phyloP scores from a whole-genome alignment of 1,140 invertebrate genomes.

The Hylaeus volcanicus region DNA sequence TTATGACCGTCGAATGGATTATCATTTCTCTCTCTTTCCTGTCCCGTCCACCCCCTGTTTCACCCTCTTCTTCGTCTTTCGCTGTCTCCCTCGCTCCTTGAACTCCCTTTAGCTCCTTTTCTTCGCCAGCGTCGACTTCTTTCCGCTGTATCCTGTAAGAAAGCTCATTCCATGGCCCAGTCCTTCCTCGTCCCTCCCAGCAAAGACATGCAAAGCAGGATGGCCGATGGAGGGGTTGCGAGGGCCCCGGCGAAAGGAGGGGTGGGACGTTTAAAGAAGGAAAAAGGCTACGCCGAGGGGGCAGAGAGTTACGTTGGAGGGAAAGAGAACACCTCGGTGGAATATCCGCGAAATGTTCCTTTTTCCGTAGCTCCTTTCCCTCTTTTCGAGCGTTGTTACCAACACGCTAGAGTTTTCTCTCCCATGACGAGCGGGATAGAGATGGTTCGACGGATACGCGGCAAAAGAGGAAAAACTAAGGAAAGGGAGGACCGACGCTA shows the following conservation, averaged over 20 bases:
- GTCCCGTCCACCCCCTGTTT: slow-evolving; percentile 50
- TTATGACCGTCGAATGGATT: slow-evolving; percentile 80
- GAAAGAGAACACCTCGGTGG: not conserved
- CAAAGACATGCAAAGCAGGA: slow-evolving; percentile 72
- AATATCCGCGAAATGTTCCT: slow-evolving; percentile 56
- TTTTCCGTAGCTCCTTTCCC: slow-evolving; percentile 60
- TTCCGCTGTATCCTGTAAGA: slow-evolving; percentile 60
- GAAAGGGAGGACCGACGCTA: slow-evolving; percentile 43
- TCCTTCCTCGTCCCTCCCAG: slow-evolving; percentile 12
- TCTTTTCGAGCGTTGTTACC: slow-evolving; percentile 63
- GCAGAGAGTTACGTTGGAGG: not conserved
- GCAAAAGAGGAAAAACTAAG: slow-evolving; percentile 32
- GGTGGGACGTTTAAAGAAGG: slow-evolving; percentile 27
- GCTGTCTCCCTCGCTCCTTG: slow-evolving; percentile 1
- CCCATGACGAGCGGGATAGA: slow-evolving; percentile 43
- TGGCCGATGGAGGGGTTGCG: slow-evolving; percentile 16
- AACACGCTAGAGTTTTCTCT: slow-evolving; percentile 51
- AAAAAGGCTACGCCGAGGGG: not conserved
- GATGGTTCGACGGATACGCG: slow-evolving; percentile 57
- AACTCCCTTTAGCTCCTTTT: slow-evolving; percentile 24
- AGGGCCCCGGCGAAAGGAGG: slow-evolving; percentile 1
- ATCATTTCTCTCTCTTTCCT: slow-evolving; percentile 73
- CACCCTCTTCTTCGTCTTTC: slow-evolving; percentile 56
- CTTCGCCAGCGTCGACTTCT: slow-evolving; percentile 32
- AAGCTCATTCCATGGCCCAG: slow-evolving; percentile 52